Base-by-base conservation (phyloP, 2,113 vertebrate genomes). In the Macheiramphus alcinus region DNA sequence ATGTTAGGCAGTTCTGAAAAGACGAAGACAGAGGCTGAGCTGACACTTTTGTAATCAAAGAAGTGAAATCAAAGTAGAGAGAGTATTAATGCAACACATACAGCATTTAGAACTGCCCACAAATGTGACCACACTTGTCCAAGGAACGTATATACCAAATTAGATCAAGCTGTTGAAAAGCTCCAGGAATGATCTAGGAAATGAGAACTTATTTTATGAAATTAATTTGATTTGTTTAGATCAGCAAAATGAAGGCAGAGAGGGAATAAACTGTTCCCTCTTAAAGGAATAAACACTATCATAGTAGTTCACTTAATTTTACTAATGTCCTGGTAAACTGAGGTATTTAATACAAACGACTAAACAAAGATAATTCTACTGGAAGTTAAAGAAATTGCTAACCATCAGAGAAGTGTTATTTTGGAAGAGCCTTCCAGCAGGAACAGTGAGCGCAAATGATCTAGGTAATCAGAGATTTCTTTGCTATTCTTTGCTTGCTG, bases 391-490 rank as follows among this genome's bases (percentile, higher is more conserved):
- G 17, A 73, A 79, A 59, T n/a, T 80, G 6, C 3, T 52, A n/a
- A 13, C 4, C 7, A 29, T 19, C 7, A 47, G 16, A 38, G 7
- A 75, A 71, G 0, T 45, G 9, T 66, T 63, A 38, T 36, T 45
- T 29, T 68, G 11, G 11, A 75, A 86, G 2, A 67, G 1, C 7
- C 13, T 63, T 82, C n/a, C 63, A 32, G 6, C 38, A 72, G 23
- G 9, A 90, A 9, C 0, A 58, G 5, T 36, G 7, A 47, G 0
- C 32, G 7, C 11, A 72, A 74, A 36, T 52, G 0, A 48, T 13
- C 25, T 36, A 53, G 4, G 1, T 11, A 58, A 62, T 32, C 8
- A 66, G 10, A 55, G 27, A 50, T 79, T 53, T 71, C 13, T 52
- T 70, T 19, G 1, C 1, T 47, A 3, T 23, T 62, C 52, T 78